phyloP scores from a whole-genome alignment of 2,113 vertebrate species.

The Cnemophilus loriae region DNA sequence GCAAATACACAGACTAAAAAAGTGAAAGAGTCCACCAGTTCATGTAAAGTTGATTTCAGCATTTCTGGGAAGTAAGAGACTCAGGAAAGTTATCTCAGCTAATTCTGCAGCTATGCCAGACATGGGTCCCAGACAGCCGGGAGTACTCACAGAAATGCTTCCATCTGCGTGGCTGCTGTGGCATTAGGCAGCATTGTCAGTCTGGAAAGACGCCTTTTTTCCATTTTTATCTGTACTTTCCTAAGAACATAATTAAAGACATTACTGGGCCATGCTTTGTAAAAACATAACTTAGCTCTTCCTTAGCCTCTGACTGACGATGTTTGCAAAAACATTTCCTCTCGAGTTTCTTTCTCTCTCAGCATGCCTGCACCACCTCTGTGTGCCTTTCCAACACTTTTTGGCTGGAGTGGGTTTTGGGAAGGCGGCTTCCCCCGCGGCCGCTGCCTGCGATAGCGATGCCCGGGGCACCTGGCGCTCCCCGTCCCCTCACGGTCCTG shows the following conservation, averaged over 20 bases:
- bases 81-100: neutral
- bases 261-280: neutral
- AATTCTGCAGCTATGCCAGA: neutral
- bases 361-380: neutral
- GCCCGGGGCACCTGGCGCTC: neutral
- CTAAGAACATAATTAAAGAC: neutral
- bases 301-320: neutral
- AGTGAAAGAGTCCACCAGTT: neutral
- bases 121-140: neutral
- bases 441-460: neutral
- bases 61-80: neutral
- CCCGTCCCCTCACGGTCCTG: neutral
- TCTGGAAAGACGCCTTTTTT: neutral
- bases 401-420: neutral
- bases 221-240: neutral
- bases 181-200: neutral
- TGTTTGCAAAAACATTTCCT: neutral
- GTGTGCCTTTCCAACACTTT: neutral
- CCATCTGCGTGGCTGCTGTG: neutral
- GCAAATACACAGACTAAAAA: neutral
- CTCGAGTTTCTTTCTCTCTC: neutral
- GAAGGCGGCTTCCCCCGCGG: neutral
- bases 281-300: neutral
- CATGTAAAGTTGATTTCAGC: neutral
- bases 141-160: neutral